phyloP scores from a whole-genome alignment of 2,797 vertebrate species.

The Octomys mimax region DNA sequence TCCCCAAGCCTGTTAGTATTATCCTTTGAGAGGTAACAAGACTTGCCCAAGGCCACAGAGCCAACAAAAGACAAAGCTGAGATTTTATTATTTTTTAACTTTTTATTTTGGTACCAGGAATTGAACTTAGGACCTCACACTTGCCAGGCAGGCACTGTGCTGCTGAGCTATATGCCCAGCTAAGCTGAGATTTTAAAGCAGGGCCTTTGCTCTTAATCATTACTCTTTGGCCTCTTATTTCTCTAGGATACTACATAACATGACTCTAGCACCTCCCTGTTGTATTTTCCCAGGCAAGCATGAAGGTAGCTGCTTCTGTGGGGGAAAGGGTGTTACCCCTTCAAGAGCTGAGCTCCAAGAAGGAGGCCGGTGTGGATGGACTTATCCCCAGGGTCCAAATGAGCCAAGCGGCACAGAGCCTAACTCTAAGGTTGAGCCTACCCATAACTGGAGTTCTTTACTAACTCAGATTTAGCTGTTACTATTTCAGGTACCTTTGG shows the following conservation, averaged over 20 bases:
- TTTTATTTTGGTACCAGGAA: not conserved
- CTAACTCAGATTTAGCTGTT: conserved; percentile 56
- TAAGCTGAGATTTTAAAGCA: not conserved
- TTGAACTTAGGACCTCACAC: too few species aligned
- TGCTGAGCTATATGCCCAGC: too few species aligned
- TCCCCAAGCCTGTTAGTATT: not conserved
- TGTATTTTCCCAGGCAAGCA: not conserved
- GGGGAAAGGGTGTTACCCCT: not conserved
- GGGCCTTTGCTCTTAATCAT: not conserved
- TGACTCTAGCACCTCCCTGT: not conserved
- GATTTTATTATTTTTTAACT: conserved; percentile 11
- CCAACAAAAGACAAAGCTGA: not conserved
- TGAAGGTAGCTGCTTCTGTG: not conserved
- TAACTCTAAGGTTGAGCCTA: conserved; percentile 55
- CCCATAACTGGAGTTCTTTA: conserved; percentile 45
- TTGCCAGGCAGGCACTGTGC: too few species aligned
- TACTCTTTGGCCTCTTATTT: not conserved
- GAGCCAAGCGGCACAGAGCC: conserved; percentile 41
- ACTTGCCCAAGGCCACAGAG: conserved; percentile 34
- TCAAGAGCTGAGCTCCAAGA: conserved; percentile 26
- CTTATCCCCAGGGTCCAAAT: not conserved
- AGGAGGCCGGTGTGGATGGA: conserved; percentile 52
- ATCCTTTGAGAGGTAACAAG: conserved; percentile 7
- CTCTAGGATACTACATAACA: not conserved
- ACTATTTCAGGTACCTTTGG: conserved; percentile 66